phyloP scores from a whole-genome alignment of 2,888 invertebrate species.

The Arctia plantaginis region DNA sequence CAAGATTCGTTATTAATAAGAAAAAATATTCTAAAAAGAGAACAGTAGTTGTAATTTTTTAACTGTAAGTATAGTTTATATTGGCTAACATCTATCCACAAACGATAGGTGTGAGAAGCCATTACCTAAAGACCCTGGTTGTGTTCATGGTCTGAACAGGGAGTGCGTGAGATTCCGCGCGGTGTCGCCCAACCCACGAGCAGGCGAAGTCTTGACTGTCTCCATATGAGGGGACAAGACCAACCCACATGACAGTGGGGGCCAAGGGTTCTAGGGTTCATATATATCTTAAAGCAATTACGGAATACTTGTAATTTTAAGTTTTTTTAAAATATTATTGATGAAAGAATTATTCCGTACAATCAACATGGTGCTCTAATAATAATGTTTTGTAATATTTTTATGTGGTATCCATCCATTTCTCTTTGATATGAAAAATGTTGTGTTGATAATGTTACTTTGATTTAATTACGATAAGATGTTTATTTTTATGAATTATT shows the following conservation, averaged over 20 bases:
- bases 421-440: slow-evolving; percentile 9
- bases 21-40: not conserved
- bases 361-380: slow-evolving; percentile 21
- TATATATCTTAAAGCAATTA: not conserved
- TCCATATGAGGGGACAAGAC: no score
- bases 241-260: no score
- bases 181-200: no score
- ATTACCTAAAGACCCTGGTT: no score
- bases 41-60: not conserved
- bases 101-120: no score
- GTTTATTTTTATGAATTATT: slow-evolving; percentile 32
- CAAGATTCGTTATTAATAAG: no score
- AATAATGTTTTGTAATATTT: slow-evolving; percentile 10
- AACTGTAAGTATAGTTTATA: not conserved
- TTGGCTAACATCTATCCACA: not conserved
- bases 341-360: slow-evolving; percentile 12
- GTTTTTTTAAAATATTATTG: not conserved
- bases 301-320: not conserved
- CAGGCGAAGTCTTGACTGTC: no score
- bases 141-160: no score
- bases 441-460: slow-evolving; percentile 12
- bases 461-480: slow-evolving; percentile 15
- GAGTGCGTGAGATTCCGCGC: no score
- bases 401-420: slow-evolving; percentile 8
- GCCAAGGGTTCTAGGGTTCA: no score